Evolutionary conservation across 2,113 vertebrate species (phyloP).

Genomic region (Acrocephalus arundinaceus): DNA sequence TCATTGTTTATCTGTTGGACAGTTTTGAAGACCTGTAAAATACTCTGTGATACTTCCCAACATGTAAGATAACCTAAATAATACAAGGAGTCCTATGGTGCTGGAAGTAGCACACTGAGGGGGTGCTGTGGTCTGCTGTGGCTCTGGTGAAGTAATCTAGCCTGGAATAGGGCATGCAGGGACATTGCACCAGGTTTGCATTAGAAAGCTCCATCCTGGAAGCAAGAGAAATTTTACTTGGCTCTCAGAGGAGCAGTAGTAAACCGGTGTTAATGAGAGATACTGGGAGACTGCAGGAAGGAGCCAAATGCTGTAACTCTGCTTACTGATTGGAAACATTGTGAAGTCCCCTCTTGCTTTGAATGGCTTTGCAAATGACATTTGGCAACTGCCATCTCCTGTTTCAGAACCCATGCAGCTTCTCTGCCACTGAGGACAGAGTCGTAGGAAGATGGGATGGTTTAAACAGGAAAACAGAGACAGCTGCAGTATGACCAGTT

Average conservation of each 20-base stretch:
- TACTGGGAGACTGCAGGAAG: slow-evolving; percentile 15
- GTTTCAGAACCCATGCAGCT: slow-evolving; percentile 8
- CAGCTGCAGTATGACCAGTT: slow-evolving; percentile 6
- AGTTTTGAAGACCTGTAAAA: background rate
- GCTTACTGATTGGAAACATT: slow-evolving; percentile 19
- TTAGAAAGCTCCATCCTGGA: slow-evolving; percentile 8
- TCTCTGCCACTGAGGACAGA: background rate
- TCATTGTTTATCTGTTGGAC: background rate
- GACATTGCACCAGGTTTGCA: background rate
- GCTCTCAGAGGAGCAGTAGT: slow-evolving; percentile 32
- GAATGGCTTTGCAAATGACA: background rate
- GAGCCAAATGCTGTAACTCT: slow-evolving; percentile 29
- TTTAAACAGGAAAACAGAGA: slow-evolving; percentile 35
- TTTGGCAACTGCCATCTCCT: slow-evolving; percentile 32
- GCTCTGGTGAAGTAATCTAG: background rate
- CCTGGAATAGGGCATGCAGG: background rate
- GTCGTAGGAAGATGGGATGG: background rate
- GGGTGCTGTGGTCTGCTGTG: background rate
- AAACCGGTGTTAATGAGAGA: slow-evolving; percentile 51
- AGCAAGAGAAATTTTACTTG: slow-evolving; percentile 23
- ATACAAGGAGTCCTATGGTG: background rate
- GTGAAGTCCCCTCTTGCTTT: background rate
- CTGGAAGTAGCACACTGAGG: background rate
- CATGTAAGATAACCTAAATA: background rate
- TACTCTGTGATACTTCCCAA: background rate